These are phyloP conservation scores for Alaudala cheleensis DNA, from an alignment of 2,113 vertebrate species.

Conservation along the genomic window DNA sequence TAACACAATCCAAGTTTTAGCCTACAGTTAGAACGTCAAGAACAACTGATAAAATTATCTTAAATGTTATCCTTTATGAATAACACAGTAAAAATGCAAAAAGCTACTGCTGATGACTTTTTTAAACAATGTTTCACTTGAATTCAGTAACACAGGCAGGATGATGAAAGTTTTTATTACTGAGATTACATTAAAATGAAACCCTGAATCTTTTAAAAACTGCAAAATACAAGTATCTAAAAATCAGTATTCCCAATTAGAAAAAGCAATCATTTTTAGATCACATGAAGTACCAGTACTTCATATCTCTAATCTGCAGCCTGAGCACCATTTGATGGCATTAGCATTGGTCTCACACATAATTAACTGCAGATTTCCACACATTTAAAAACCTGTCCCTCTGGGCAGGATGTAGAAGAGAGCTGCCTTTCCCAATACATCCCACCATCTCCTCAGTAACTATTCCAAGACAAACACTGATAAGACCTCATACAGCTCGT, in stretches of 20 bases:
- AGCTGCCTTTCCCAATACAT: background rate
- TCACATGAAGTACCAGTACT: background rate
- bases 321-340: background rate
- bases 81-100: background rate
- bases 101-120: background rate
- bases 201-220: background rate
- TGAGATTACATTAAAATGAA: background rate
- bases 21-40: background rate
- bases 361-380: background rate
- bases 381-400: background rate
- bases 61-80: background rate
- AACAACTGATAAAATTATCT: background rate
- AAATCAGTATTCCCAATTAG: background rate
- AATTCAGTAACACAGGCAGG: background rate
- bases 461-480: background rate
- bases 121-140: background rate
- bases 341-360: background rate
- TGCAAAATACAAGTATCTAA: background rate
- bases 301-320: background rate
- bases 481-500: background rate
- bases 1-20: slow-evolving; percentile 9
- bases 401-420: background rate
- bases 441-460: background rate
- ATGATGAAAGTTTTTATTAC: background rate
- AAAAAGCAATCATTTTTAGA: background rate